Conservation (phyloP, 2,797 vertebrate genomes). For the Champsocephalus esox region DNA sequence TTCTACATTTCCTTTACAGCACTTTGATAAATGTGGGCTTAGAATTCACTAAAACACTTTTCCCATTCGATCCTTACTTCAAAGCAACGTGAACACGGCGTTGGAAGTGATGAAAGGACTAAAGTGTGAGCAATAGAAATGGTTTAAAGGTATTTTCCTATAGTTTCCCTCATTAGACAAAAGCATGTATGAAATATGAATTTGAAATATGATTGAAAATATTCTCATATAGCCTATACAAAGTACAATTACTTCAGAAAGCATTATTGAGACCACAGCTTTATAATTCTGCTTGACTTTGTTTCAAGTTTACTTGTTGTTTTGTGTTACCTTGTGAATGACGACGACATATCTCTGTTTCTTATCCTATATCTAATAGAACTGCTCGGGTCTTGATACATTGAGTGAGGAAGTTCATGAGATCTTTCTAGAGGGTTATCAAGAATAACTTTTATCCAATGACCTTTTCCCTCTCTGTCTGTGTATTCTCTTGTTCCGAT, state of each 20-base stretch:
- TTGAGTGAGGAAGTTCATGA: too few species aligned
- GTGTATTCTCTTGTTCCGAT: too few species aligned
- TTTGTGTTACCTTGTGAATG: constrained; percentile 20
- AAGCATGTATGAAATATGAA: background rate
- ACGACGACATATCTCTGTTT: constrained; percentile 15
- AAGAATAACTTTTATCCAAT: too few species aligned
- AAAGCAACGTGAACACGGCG: background rate
- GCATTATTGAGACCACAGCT: background rate
- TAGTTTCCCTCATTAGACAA: constrained; percentile 6
- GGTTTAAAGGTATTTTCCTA: background rate
- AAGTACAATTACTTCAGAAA: too few species aligned
- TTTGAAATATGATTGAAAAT: background rate
- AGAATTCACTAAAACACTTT: background rate
- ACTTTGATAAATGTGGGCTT: constrained; percentile 4
- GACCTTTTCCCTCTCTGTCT: too few species aligned
- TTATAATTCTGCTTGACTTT: constrained; percentile 5
- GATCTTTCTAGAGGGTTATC: too few species aligned
- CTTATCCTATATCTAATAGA: too few species aligned
- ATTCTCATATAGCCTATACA: too few species aligned
- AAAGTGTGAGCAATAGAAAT: background rate
- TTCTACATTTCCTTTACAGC: constrained; percentile 8
- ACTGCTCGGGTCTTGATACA: too few species aligned
- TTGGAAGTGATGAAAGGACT: background rate
- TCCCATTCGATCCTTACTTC: constrained; percentile 6
- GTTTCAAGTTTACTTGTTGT: constrained; percentile 6